Evolutionary conservation across 2,888 invertebrate species (phyloP), one percentile per base, ranked within the genome.

Genomic region (Heteromyza rotundicornis): DNA sequence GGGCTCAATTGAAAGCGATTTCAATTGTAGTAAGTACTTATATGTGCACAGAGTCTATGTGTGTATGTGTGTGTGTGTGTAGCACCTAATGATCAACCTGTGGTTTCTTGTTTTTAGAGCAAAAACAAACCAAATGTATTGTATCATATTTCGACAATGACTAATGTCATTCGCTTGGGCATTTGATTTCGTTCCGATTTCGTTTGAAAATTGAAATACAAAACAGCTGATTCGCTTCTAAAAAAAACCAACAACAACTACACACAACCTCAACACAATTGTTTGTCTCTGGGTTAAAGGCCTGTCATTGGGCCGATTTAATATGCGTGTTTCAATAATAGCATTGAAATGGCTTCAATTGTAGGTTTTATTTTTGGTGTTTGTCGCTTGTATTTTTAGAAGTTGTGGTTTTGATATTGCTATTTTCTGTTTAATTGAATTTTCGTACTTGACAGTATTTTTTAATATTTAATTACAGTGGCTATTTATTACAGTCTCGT

Each of bases 401-500:
- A n/a, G n/a, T 27, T 27, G 10, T 27, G 5, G 27, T 27, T 27
- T 27, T 27, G n/a, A n/a, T n/a, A n/a, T n/a, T 27, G 27, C 27
- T 10, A 27, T 27, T 27, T 27, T 5, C 27, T 27, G 27, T 27
- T 10, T 27, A 27, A n/a, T n/a, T n/a, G n/a, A 27, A 73, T 70
- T 74, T 74, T 73, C 74, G 75, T 69, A 73, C 73, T 74, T 76
- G 73, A 76, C 73, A 74, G 76, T 74, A 74, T 75, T 71, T 74
- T 74, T 75, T 67, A 66, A 67, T 74, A 71, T 75, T 74, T 75
- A 72, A 74, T 74, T 76, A 74, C 74, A n/a, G n/a, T n/a, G n/a
- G n/a, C n/a, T n/a, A n/a, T n/a, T n/a, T n/a, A n/a, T n/a, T n/a
- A n/a, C n/a, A n/a, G n/a, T n/a, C n/a, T n/a, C n/a, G n/a, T n/a